These are phyloP conservation scores for Sabellastarte sp. DNA, from an alignment of 2,888 invertebrate species.

Conservation along the genomic window DNA sequence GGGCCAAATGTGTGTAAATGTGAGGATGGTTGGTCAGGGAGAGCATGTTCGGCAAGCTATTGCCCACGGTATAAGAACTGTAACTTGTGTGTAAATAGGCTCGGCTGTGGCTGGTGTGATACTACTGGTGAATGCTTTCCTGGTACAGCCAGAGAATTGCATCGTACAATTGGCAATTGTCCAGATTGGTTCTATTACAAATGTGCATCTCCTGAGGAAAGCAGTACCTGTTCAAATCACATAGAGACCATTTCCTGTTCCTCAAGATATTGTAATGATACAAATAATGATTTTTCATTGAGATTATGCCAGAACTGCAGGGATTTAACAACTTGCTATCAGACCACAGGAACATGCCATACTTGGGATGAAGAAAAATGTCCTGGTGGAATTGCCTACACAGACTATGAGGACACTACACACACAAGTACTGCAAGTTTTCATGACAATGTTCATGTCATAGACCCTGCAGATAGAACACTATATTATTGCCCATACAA, in stretches of 20 bases:
- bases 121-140: background rate
- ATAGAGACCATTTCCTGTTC: background rate
- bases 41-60: constrained; percentile 4
- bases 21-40: background rate
- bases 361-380: constrained; percentile 7
- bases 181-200: constrained; percentile 5
- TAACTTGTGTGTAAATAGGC: background rate
- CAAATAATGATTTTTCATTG: background rate
- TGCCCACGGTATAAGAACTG: constrained; percentile 1
- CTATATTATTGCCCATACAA: background rate
- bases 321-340: background rate
- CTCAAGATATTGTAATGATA: background rate
- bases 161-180: too few relatives aligned
- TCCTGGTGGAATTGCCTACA: background rate
- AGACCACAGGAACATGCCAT: background rate
- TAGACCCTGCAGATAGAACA: background rate
- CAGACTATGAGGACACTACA: background rate
- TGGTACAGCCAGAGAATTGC: too few relatives aligned
- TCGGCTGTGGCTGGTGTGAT: constrained; percentile 11
- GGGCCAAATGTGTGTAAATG: constrained; percentile 9
- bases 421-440: background rate
- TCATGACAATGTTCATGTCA: background rate
- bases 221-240: background rate
- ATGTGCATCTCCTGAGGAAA: constrained; percentile 1
- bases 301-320: background rate